Base-by-base conservation (phyloP, 2,113 vertebrate genomes). In the Gavia stellata region DNA sequence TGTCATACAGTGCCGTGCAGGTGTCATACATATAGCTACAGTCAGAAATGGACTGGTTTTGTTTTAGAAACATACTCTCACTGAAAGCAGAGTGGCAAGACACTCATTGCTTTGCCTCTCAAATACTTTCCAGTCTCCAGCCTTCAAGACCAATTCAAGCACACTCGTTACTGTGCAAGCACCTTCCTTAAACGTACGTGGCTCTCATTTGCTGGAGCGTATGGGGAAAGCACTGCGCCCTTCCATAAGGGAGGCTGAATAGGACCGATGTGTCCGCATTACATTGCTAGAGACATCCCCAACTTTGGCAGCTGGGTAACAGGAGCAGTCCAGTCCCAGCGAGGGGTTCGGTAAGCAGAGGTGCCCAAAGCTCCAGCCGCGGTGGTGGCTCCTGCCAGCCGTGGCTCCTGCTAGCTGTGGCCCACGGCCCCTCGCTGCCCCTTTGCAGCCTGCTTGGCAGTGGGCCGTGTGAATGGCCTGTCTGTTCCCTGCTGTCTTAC, bases 171-270 rank as follows among this genome's bases (percentile, higher is more conserved):
- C 28, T 56, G 15, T 10, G 11, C 2, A 7, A 75, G 50, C 61
- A 15, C 21, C 61, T 29, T 58, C 31, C 23, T 21, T 13, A 34
- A 42, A 24, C 0, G 2, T 12, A 23, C 3, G 0, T 16, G 71
- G 18, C 29, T 56, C 9, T 40, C 18, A 20, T 66, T 47, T 40
- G 23, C 71, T 49, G 71, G 42, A 40, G 15, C 3, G 4, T n/a
- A 4, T 3, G 7, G 12, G 28, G 70, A 38, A 25, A 26, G 68
- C 3, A 0, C 38, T 25, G 17, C 26, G 33, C 34, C 49, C 26
- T 45, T 55, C 50, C 21, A 0, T 16, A 7, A 29, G 67, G 17
- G 7, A 52, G 56, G 15, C 33, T 25, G 47, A 19, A 10, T 7
- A 50, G 45, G 55, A 15, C 24, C 5, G 20, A 8, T 14, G 19